A percentile compares a stretch with the other conserved stretches of the same genome.
phyloP scores from a whole-genome alignment of 92 coral and sea anemone genomes.

The Metridium senile region DNA sequence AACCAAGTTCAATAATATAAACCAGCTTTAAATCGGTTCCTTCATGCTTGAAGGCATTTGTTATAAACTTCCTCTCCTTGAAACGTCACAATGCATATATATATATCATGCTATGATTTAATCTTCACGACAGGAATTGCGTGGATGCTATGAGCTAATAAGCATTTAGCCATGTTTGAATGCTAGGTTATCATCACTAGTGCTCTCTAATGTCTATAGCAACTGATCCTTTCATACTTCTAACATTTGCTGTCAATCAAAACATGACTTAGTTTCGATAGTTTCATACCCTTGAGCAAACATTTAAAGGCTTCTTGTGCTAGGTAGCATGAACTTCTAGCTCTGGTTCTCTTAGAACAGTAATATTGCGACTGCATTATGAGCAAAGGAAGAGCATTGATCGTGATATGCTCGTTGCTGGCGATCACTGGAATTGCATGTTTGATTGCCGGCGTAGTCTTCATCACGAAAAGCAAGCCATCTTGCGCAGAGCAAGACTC shows the following conservation, averaged over 20 bases:
- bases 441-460: slow-evolving; percentile 57
- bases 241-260: background rate
- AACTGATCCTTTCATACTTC: too few relatives aligned
- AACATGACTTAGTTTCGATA: background rate
- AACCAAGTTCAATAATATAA: background rate
- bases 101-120: background rate
- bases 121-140: background rate
- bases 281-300: background rate
- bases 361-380: background rate
- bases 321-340: background rate
- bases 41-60: background rate
- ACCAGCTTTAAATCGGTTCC: background rate
- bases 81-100: background rate
- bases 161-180: background rate
- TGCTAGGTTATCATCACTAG: background rate
- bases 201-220: too few relatives aligned
- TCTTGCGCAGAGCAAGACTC: background rate
- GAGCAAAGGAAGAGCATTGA: background rate
- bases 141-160: background rate
- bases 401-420: slow-evolving; percentile 10
- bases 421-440: slow-evolving; percentile 48
- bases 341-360: too few relatives aligned
- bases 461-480: slow-evolving; percentile 32
- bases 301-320: background rate
- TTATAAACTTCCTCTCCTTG: background rate